Base-by-base conservation (phyloP, 2,113 vertebrate genomes). In the Dicaeum eximium region DNA sequence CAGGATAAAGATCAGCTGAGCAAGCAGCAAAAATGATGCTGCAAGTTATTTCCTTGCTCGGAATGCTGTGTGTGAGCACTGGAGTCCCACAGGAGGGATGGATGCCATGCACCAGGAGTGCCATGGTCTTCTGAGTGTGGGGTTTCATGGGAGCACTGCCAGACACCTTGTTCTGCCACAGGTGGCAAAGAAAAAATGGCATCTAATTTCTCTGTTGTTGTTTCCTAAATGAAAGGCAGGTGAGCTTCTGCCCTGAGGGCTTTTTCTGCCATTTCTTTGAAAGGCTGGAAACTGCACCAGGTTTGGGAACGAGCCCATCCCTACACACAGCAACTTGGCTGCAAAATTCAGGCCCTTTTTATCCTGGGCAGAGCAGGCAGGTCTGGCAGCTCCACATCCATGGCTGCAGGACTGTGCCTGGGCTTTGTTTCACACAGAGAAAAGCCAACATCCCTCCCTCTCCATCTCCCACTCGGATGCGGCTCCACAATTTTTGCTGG, bases 1-100 rank as follows among this genome's bases (percentile, higher is more conserved):
- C 28, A 31, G 51, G 42, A 48, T 45, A 70, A 78, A 81, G 61
- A 79, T 54, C 42, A 88, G 57, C 44, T 50, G 44, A 92, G 61
- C 22, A 70, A 62, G 82, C 74, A 92, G 60, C 45, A 56, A 37
- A 79, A 79, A 8, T 1, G 56, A 85, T 58, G 70, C 57, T 88
- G 67, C 12, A 6, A 37, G 35, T 54, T 25, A 22, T 31, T 66
- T 74, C 70, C 47, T 81, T 57, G 58, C 78, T 0, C 0, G n/a
- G 48, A 92, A 56, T 27, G 48, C 12, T 1, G 4, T 24, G 11
- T 38, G 19, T 0, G 1, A 60, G 54, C n/a, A 15, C 38, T 2
- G 6, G 44, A 58, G 27, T 37, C 47, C 47, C 54, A 6, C 0
- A 6, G 60, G 66, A 88, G 38, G 3, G 33, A 42, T 3, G 56